Conservation (phyloP, 2,113 vertebrate species). For the Austrofundulus limnaeus region DNA sequence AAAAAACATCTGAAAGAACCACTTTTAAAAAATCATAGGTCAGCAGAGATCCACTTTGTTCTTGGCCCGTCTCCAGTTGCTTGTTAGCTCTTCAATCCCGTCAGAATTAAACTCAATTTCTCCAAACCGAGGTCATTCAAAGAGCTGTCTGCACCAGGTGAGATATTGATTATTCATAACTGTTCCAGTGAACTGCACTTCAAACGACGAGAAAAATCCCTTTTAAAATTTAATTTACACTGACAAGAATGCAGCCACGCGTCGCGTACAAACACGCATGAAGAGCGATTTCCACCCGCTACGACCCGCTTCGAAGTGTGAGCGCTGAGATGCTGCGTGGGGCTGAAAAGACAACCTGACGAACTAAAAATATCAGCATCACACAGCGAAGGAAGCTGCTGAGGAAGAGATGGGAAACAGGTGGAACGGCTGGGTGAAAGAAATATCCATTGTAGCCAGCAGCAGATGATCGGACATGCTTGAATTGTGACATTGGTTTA, state of each 20-base stretch:
- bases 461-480: conserved; percentile 11
- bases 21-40: too few species aligned
- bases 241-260: conserved; percentile 26
- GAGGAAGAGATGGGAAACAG: conserved; percentile 14
- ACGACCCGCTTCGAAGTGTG: conserved; percentile 18
- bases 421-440: conserved; percentile 10
- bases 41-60: too few species aligned
- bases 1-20: too few species aligned
- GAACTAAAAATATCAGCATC: conserved; percentile 62
- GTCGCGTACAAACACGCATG: conserved; percentile 10
- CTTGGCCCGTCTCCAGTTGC: too few species aligned
- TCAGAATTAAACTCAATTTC: too few species aligned
- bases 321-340: conserved; percentile 23
- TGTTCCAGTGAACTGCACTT: too few species aligned
- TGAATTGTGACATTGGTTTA: conserved; percentile 20
- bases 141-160: too few species aligned
- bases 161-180: too few species aligned
- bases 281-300: conserved; percentile 20
- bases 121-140: too few species aligned
- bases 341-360: conserved; percentile 25
- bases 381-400: conserved; percentile 36
- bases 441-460: conserved; percentile 11
- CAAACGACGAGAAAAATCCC: too few species aligned
- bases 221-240: conserved; percentile 4
- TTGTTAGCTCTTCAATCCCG: too few species aligned